phyloP scores from a whole-genome alignment of 2,113 vertebrate genomes.

The Pachypanchax playfairii region DNA sequence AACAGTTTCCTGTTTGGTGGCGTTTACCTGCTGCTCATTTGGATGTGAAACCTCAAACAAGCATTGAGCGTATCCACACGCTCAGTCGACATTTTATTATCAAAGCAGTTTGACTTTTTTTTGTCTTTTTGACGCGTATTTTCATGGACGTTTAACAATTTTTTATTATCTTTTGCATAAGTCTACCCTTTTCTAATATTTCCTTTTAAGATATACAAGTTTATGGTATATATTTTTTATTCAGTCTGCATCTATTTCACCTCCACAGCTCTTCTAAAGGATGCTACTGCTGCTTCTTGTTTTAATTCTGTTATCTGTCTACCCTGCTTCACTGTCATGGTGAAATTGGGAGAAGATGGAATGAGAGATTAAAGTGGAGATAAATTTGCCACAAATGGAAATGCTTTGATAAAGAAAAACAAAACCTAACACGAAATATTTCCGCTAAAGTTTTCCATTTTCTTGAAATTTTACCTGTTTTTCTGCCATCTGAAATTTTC shows the following conservation, averaged over 20 bases:
- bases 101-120: conserved; percentile 42
- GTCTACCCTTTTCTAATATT: neutral
- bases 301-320: conserved; percentile 16
- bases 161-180: neutral
- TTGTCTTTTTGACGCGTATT: conserved; percentile 28
- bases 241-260: neutral
- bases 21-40: conserved; percentile 63
- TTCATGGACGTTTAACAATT: conserved; percentile 31
- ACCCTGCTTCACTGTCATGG: conserved; percentile 16
- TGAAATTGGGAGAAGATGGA: conserved; percentile 21
- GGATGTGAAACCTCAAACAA: conserved; percentile 68
- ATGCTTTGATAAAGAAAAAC: conserved; percentile 32
- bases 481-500: neutral
- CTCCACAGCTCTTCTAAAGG: neutral
- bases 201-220: neutral
- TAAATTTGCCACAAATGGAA: conserved; percentile 37
- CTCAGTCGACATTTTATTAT: conserved; percentile 50
- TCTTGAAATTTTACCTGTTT: neutral
- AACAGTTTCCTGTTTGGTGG: conserved; percentile 55
- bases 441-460: conserved; percentile 4
- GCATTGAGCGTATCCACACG: conserved; percentile 48
- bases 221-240: conserved; percentile 16
- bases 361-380: conserved; percentile 27
- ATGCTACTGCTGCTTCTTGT: conserved; percentile 11
- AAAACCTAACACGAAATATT: neutral